A percentile compares a stretch with the other conserved stretches of the same genome.
Evolutionary conservation across 1,140 invertebrate species (phyloP).

Genomic region (Maconellicoccus hirsutus): DNA sequence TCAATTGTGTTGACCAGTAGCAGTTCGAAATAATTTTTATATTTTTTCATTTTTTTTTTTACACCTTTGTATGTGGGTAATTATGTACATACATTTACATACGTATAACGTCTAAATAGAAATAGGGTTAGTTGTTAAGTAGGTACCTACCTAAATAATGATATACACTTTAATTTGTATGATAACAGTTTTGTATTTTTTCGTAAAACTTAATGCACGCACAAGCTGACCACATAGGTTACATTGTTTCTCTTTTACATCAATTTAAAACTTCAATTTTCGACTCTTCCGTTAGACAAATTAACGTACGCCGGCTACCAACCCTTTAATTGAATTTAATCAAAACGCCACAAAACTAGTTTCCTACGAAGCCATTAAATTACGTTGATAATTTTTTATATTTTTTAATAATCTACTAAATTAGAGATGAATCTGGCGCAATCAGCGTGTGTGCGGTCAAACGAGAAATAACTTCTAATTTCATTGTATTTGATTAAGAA

Average conservation of each 20-base stretch:
- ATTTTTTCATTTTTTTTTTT: too few species aligned
- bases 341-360: not conserved
- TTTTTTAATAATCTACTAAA: not conserved
- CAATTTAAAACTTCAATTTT: not conserved
- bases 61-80: too few species aligned
- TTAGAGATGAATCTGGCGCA: not conserved
- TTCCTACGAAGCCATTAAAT: not conserved
- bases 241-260: not conserved
- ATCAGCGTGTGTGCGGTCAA: not conserved
- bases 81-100: too few species aligned
- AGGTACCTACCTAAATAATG: too few species aligned
- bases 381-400: not conserved
- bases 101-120: too few species aligned
- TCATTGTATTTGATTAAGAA: conserved; percentile 1
- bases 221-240: not conserved
- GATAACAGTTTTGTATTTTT: too few species aligned
- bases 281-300: not conserved
- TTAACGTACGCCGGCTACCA: not conserved
- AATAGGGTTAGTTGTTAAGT: too few species aligned
- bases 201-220: not conserved
- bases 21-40: too few species aligned
- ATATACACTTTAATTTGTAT: too few species aligned
- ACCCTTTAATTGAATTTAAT: not conserved
- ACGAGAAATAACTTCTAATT: not conserved
- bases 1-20: too few species aligned